Conservation (phyloP, 1,140 invertebrate species). For the Nephila pilipes region DNA sequence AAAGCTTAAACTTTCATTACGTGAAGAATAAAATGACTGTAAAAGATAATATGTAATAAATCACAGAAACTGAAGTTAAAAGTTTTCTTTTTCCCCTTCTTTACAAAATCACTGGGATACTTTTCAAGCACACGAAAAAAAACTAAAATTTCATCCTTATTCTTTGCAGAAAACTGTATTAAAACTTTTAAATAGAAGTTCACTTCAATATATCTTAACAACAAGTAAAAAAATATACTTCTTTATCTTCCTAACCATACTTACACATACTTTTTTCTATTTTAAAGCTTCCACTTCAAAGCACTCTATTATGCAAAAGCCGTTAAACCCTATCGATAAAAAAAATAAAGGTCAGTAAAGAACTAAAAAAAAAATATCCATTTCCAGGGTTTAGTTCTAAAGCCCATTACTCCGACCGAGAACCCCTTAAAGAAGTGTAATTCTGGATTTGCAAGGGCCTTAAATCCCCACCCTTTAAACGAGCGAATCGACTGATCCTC, state of each 20-base stretch:
- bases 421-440: conserved; percentile 10
- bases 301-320: conserved; percentile 16
- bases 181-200: background rate
- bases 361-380: background rate
- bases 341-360: background rate
- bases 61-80: too few species aligned
- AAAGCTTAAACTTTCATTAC: too few species aligned
- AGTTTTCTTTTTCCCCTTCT: too few species aligned
- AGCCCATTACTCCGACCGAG: background rate
- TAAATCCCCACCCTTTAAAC: background rate
- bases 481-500: background rate
- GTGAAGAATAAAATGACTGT: too few species aligned
- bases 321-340: background rate
- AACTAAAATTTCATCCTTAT: background rate
- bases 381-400: background rate
- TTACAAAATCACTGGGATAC: too few species aligned
- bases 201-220: too few species aligned
- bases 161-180: background rate
- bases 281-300: background rate
- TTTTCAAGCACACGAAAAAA: too few species aligned
- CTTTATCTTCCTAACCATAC: too few species aligned
- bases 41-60: too few species aligned
- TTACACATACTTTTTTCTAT: too few species aligned
- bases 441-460: conserved; percentile 17
- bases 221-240: too few species aligned